phyloP scores from a whole-genome alignment of 1,140 invertebrate species.

The Ectropis grisescens region DNA sequence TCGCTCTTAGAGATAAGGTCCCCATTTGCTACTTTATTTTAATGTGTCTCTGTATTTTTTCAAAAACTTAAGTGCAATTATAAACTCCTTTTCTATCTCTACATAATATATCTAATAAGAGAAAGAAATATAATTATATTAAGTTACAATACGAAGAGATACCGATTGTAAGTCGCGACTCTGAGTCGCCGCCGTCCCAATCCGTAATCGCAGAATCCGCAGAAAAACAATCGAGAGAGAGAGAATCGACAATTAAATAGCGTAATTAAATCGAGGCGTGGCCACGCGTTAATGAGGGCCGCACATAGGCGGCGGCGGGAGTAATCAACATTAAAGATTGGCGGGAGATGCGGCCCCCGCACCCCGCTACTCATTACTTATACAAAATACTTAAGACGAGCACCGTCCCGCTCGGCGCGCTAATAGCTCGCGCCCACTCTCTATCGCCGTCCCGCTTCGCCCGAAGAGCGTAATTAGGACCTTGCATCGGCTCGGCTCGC shows the following conservation, averaged over 20 bases:
- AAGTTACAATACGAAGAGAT: too few species aligned
- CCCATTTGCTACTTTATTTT: too few species aligned
- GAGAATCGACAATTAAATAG: conserved; percentile 38
- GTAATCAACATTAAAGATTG: conserved; percentile 69
- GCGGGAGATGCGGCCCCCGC: conserved; percentile 55
- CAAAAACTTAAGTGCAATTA: too few species aligned
- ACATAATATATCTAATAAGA: too few species aligned
- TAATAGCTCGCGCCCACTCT: conserved; percentile 64
- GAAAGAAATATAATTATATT: too few species aligned
- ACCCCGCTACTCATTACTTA: conserved; percentile 64
- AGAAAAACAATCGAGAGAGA: conserved; percentile 33
- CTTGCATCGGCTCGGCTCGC: conserved; percentile 55
- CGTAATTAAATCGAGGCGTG: conserved; percentile 65
- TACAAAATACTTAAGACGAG: conserved; percentile 68
- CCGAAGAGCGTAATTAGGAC: conserved; percentile 58
- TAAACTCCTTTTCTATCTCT: too few species aligned
- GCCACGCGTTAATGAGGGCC: conserved; percentile 60
- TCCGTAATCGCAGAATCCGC: conserved; percentile 23
- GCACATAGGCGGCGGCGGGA: conserved; percentile 53
- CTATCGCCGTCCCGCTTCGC: conserved; percentile 59
- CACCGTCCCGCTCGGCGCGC: conserved; percentile 62
- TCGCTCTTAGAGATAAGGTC: too few species aligned
- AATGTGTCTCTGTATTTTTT: too few species aligned
- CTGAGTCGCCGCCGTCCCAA: too few species aligned
- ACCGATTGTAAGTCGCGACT: too few species aligned